Conservation (phyloP, 2,113 vertebrate species). For the Rhagologus leucostigma region DNA sequence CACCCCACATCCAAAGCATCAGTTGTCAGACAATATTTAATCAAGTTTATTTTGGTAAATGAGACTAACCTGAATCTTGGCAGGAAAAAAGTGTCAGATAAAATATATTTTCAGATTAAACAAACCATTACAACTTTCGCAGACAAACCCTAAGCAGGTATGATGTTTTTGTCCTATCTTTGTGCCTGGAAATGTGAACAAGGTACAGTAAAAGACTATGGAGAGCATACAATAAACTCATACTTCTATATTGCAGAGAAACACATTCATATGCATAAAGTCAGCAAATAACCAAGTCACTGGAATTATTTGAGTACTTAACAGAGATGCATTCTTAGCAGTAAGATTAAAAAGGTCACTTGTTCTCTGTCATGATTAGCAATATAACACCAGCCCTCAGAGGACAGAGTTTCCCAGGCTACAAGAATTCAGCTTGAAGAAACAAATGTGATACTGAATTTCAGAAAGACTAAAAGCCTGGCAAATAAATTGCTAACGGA, state of each 20-base stretch:
- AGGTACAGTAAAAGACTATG: neutral
- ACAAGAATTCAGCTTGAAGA: neutral
- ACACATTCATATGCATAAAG: neutral
- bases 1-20: neutral
- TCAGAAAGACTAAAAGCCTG: neutral
- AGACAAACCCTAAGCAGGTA: neutral
- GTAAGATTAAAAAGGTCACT: constrained; percentile 27
- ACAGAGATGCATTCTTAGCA: neutral
- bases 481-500: neutral
- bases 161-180: neutral
- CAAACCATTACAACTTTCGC: neutral
- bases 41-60: neutral
- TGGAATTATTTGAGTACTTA: constrained; percentile 3
- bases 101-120: neutral
- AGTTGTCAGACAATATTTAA: neutral
- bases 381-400: neutral
- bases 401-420: neutral
- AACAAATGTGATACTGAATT: neutral
- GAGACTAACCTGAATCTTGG: neutral
- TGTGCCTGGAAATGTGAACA: neutral
- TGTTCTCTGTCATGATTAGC: neutral
- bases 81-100: neutral
- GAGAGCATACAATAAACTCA: neutral
- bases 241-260: neutral
- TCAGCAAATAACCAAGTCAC: neutral